These are phyloP conservation scores for Erannis defoliaria DNA, from an alignment of 2,888 invertebrate genomes.

Conservation along the genomic window DNA sequence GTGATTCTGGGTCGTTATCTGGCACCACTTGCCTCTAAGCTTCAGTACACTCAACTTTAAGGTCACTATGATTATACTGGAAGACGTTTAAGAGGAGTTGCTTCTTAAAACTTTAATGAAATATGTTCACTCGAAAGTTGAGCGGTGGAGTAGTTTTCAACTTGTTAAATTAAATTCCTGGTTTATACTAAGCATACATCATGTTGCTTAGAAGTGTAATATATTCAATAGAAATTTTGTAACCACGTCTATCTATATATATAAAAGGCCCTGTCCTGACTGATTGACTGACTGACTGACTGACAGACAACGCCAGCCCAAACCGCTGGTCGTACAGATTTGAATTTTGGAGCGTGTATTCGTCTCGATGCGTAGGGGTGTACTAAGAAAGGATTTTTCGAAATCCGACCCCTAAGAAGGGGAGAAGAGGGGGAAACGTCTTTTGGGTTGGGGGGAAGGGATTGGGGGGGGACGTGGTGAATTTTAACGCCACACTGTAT, in stretches of 20 bases:
- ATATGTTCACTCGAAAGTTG: constrained; percentile 62
- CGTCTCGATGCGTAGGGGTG: too few species aligned
- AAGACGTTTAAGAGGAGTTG: constrained; percentile 54
- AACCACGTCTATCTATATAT: neutral
- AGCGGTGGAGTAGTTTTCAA: constrained; percentile 44
- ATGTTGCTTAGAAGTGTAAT: constrained; percentile 25
- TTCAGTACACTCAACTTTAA: constrained; percentile 53
- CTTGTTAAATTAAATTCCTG: constrained; percentile 52
- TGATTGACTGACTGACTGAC: too few species aligned
- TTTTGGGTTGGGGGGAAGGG: too few species aligned
- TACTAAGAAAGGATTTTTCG: too few species aligned
- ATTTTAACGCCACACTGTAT: too few species aligned
- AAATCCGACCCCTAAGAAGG: too few species aligned
- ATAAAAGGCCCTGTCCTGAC: too few species aligned
- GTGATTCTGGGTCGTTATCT: constrained; percentile 53
- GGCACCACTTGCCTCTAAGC: constrained; percentile 47
- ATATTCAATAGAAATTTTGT: neutral
- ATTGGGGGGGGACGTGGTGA: too few species aligned
- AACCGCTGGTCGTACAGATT: too few species aligned
- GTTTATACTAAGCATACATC: constrained; percentile 35
- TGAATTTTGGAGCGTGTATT: too few species aligned
- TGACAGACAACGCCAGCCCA: too few species aligned
- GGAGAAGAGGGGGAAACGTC: too few species aligned
- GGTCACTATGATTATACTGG: constrained; percentile 58
- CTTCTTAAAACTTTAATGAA: constrained; percentile 61